Evolutionary conservation across 1,140 invertebrate species (phyloP), one percentile per base, ranked within the genome.

Genomic region (Nephotettix cincticeps): DNA sequence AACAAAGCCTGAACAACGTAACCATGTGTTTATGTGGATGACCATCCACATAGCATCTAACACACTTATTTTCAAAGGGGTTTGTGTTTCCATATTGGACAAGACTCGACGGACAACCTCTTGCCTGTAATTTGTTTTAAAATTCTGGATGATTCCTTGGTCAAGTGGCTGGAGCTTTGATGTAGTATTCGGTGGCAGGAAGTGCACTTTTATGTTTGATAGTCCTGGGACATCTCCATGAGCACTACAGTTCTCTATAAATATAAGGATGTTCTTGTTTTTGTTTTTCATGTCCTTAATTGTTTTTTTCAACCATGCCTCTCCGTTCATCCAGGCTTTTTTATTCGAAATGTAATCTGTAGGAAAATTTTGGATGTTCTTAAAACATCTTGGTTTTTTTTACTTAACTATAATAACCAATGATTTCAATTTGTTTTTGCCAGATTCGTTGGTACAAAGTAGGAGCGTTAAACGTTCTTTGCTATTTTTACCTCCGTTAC

Each of bases 161-260:
- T 14, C 51, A 56, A 19, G 23, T n/a, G n/a, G n/a, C n/a, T n/a
- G n/a, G n/a, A n/a, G n/a, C n/a, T n/a, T n/a, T n/a, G n/a, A n/a
- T n/a, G n/a, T n/a, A n/a, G n/a, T 82, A 75, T 85, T 85, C 21
- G 79, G 75, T 30, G 82, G 82, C 29, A 85, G 75, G 76, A 81
- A 85, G 27, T 77, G 68, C 1, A 84, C 45, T 75, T 77, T 80
- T 9, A 84, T 76, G 74, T 79, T 77, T 71, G 72, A 68, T 17
- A 79, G 72, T 51, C 78, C 70, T 76, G 76, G 74, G 74, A 29
- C n/a, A n/a, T 25, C 65, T 68, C 27, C 45, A 70, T 76, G 72
- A 29, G 69, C 70, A 51, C 68, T 68, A 32, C 68, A 76, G 43
- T 72, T 74, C 28, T 76, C 72, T 19, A 74, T 29, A 69, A 71